Base-by-base conservation (phyloP, 2,888 invertebrate species). In the Zaprionus bogoriensis region DNA sequence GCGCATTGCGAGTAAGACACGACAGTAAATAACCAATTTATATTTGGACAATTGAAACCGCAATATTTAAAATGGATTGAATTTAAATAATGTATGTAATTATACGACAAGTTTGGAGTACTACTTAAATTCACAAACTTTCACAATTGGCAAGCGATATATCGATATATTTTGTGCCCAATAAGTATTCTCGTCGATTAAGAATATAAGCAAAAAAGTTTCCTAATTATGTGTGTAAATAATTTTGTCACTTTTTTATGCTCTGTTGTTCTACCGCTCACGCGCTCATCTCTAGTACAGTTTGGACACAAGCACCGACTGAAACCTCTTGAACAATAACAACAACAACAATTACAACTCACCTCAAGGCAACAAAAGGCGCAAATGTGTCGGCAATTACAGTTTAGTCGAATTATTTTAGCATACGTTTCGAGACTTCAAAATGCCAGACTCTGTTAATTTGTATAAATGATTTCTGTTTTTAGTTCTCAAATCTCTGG, bases 231-330 rank as follows among this genome's bases (percentile, higher is more conserved):
- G 14, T 32, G 12, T 5, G 12, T 3, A 32, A 7, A 4, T n/a
- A 32, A 2, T 3, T 7, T 32, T 9, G 7, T 14, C 17, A 4
- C 3, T 17, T 32, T 36, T 17, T n/a, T 3, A 36, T 17, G 14
- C 17, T 17, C 2, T 38, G 20, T 39, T 39, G n/a, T 4, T 39
- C 19, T 20, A 44, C 6, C 7, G 14, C 25, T 27, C 52, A 64
- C 59, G 39, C 59, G 38, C 59, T 36, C 71, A 73, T 68, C 68
- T 64, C 60, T 72, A 68, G 72, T 72, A 72, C 72, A 72, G 72
- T 72, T 72, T 74, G 50, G 23, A 47, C 68, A 64, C 73, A 63
- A 67, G 45, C 63, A 50, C 32, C 6, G 51, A 62, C 50, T 41
- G 41, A 62, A 67, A 80, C 60, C 47, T 59, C 42, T 46, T 23